Base-by-base conservation (phyloP, 2,888 invertebrate genomes). In the Congeria kusceri region DNA sequence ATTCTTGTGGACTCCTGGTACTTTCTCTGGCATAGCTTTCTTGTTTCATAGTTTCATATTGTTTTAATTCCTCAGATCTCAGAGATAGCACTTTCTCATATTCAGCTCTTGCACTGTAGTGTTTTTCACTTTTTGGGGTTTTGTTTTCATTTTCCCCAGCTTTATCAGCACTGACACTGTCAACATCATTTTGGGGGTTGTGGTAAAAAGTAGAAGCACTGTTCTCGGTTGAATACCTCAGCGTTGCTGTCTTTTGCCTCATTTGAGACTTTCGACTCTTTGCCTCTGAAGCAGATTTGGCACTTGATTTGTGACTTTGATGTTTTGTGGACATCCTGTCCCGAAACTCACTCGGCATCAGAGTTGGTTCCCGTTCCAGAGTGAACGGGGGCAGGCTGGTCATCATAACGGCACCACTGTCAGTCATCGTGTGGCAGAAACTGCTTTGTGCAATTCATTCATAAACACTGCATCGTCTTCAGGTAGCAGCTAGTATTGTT, bases 331-430 rank as follows among this genome's bases (percentile, higher is more conserved):
- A 83, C 56, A 83, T 25, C 25, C 79, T 47, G 32, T 83, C 83
- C 5, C 72, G 75, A 46, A 83, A 83, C 47, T 83, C 83, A 56
- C 25, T 77, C 1, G 83, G 83, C 80, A 83, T 78, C 18, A 83
- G 72, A 59, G 83, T 83, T 39, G 63, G 56, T 39, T 83, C 83
- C 57, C 83, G 71, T 73, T 83, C 75, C 28, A 83, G 49, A 73
- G 68, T 76, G 62, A 80, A 83, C 18, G 79, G 71, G 13, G 64
- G 66, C 29, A 62, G 61, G 62, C 57, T 56, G 28, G 71, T 71
- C 3, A 73, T 58, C 58, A 74, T 70, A 7, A 47, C 70, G 25
- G 79, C 56, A 13, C 57, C 66, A 28, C 66, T 68, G 39, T 74
- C 71, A 25, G 74, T 76, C 83, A 79, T 83, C 58, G 49, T 82